A percentile compares a stretch with the other conserved stretches of the same genome.
Evolutionary conservation across 2,888 invertebrate species (phyloP).

Genomic region (Coremacera marginata): DNA sequence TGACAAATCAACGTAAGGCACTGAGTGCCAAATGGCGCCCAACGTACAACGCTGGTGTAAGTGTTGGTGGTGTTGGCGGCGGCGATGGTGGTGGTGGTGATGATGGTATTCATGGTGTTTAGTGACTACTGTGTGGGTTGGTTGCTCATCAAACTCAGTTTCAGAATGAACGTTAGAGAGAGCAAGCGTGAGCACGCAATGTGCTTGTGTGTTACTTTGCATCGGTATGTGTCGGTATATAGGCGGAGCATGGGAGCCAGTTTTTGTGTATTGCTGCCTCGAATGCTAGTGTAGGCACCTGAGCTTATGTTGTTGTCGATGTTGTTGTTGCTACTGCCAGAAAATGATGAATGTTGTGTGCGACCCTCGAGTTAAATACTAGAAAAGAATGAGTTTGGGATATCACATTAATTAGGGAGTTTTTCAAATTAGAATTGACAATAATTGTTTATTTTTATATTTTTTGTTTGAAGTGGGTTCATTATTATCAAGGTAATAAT

Average conservation of each 20-base stretch:
- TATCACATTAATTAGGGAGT: too few relatives aligned
- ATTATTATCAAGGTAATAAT: too few relatives aligned
- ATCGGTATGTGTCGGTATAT: conserved; percentile 1
- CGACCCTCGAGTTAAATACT: background rate
- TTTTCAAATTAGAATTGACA: too few relatives aligned
- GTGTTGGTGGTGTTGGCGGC: conserved; percentile 36
- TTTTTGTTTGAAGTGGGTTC: too few relatives aligned
- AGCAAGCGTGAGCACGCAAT: conserved; percentile 46
- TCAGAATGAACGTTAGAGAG: conserved; percentile 45
- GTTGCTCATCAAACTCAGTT: background rate
- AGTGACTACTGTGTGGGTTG: conserved; percentile 24
- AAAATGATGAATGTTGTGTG: conserved; percentile 20
- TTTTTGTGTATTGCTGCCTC: conserved; percentile 40
- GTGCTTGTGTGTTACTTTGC: background rate
- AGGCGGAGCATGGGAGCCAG: conserved; percentile 64
- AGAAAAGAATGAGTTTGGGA: background rate
- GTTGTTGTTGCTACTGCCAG: conserved; percentile 34
- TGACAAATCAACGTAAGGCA: conserved; percentile 35
- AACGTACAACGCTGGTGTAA: conserved; percentile 42
- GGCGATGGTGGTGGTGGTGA: conserved; percentile 21
- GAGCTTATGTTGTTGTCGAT: conserved; percentile 32
- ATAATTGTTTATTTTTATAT: too few relatives aligned
- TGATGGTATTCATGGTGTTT: conserved; percentile 24
- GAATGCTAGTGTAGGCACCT: conserved; percentile 49
- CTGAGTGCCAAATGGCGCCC: conserved; percentile 61